These are phyloP conservation scores for Ranitomeya variabilis DNA, from an alignment of 2,113 vertebrate genomes.

Conservation along the genomic window DNA sequence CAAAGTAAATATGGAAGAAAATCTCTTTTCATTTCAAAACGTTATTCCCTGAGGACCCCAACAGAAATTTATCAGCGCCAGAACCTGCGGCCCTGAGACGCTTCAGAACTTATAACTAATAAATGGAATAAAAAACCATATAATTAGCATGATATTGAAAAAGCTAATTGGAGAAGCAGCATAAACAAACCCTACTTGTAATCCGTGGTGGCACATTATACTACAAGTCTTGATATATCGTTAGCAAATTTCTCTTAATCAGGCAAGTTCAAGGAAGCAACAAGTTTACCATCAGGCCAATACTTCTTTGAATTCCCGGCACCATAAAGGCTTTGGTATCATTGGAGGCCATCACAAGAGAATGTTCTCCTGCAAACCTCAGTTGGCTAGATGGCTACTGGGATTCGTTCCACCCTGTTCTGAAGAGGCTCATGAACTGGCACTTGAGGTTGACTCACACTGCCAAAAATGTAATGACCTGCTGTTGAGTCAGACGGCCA, in stretches of 20 bases:
- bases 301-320: background rate
- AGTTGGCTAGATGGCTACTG: background rate
- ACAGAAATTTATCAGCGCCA: background rate
- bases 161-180: background rate
- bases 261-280: too few species aligned
- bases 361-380: background rate
- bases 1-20: too few species aligned
- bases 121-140: background rate
- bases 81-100: background rate
- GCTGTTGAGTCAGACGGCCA: background rate
- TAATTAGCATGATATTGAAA: background rate
- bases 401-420: background rate
- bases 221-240: background rate
- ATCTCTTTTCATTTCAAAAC: background rate
- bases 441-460: background rate
- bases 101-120: background rate
- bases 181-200: background rate
- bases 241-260: background rate
- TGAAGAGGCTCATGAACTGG: background rate
- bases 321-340: background rate
- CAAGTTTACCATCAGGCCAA: background rate
- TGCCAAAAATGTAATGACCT: conserved; percentile 2
- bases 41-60: background rate
- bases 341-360: background rate
- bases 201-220: background rate